These are phyloP conservation scores for Eublepharis macularius DNA, from an alignment of 2,113 vertebrate species.

Conservation along the genomic window DNA sequence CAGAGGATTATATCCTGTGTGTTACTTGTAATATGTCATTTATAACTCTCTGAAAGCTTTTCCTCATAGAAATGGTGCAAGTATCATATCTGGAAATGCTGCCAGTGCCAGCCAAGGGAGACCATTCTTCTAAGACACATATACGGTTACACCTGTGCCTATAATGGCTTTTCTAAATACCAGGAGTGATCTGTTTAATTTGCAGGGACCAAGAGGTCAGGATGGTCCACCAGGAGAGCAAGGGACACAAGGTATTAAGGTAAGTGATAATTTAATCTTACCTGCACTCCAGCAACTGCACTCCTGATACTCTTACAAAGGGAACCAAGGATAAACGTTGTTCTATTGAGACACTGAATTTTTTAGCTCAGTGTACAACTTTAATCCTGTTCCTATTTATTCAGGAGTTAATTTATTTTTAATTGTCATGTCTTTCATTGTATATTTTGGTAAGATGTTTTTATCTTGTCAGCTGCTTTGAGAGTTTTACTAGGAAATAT, in stretches of 20 bases:
- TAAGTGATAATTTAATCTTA: slow-evolving; percentile 67
- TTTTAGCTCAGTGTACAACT: neutral
- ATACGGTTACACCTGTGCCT: neutral
- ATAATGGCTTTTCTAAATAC: neutral
- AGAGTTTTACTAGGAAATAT: neutral
- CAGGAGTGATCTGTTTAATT: slow-evolving; percentile 29
- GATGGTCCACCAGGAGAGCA: slow-evolving; percentile 88
- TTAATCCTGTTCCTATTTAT: neutral
- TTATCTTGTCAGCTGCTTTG: neutral
- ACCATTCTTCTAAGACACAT: neutral
- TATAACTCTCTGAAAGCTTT: neutral
- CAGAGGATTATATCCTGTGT: neutral
- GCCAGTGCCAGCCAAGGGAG: neutral
- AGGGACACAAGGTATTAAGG: slow-evolving; percentile 88
- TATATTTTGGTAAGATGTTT: neutral
- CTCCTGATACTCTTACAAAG: neutral
- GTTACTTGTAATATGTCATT: neutral
- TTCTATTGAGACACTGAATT: neutral
- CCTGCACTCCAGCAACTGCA: neutral
- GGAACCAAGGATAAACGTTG: neutral
- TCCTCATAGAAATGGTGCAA: neutral
- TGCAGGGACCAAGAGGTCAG: slow-evolving; percentile 88
- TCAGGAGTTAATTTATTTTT: neutral
- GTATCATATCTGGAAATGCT: neutral
- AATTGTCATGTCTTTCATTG: neutral